A percentile compares a stretch with the other conserved stretches of the same genome.
Evolutionary conservation across 2,113 vertebrate genomes (phyloP).

Genomic region (Gobius niger): DNA sequence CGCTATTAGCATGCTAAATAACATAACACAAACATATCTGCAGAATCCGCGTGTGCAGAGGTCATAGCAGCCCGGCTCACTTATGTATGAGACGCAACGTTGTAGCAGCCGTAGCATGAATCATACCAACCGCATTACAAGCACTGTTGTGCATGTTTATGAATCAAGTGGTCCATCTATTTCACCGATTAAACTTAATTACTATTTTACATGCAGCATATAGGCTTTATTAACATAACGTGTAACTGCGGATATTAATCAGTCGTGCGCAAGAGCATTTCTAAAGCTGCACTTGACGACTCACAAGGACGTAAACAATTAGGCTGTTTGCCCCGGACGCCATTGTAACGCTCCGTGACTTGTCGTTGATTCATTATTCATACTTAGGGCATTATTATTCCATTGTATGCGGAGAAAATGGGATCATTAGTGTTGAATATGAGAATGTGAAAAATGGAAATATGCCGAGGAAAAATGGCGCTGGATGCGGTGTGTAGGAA

Average conservation of each 20-base stretch:
- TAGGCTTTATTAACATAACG: slow-evolving; percentile 51
- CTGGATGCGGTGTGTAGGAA: slow-evolving; percentile 49
- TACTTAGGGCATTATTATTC: slow-evolving; percentile 68
- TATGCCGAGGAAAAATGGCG: slow-evolving; percentile 54
- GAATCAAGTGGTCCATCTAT: slow-evolving; percentile 49
- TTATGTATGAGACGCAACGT: not conserved
- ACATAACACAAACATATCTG: not conserved
- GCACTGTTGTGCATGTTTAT: slow-evolving; percentile 48
- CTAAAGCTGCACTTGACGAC: slow-evolving; percentile 44
- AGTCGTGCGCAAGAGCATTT: slow-evolving; percentile 34
- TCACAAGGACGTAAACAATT: slow-evolving; percentile 69
- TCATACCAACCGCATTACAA: slow-evolving; percentile 44
- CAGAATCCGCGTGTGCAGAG: not conserved
- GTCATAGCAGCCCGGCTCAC: slow-evolving; percentile 2
- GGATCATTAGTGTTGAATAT: slow-evolving; percentile 72
- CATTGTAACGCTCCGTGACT: slow-evolving; percentile 50
- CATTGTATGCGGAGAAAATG: slow-evolving; percentile 66
- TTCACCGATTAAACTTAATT: slow-evolving; percentile 56
- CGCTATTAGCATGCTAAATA: not conserved
- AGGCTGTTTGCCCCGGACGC: slow-evolving; percentile 33
- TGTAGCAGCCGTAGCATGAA: slow-evolving; percentile 22
- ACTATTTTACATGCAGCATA: slow-evolving; percentile 60
- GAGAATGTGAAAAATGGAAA: slow-evolving; percentile 71
- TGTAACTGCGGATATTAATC: slow-evolving; percentile 60
- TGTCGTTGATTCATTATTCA: slow-evolving; percentile 72